Evolutionary conservation across 2,113 vertebrate genomes (phyloP).

Genomic region (Helogale parvula): DNA sequence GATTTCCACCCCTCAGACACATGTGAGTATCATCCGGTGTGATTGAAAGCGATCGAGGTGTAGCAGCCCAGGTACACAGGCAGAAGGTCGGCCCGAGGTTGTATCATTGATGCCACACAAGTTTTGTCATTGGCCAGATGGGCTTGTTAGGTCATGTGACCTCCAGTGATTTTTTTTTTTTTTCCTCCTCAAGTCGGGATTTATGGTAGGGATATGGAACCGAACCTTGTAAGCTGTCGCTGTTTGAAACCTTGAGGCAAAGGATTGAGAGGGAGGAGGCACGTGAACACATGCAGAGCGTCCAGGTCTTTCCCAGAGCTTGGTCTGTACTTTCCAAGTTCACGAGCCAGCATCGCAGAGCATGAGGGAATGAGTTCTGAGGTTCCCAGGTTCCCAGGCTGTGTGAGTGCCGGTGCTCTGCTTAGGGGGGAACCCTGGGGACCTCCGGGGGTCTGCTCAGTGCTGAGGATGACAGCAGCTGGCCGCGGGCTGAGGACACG

Average conservation of each 20-base stretch:
- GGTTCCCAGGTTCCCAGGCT: neutral
- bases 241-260: neutral
- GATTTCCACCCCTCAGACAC: neutral
- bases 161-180: neutral
- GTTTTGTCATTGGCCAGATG: neutral
- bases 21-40: neutral
- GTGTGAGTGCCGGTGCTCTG: neutral
- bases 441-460: neutral
- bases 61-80: neutral
- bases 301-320: no score
- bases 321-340: neutral
- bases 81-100: neutral
- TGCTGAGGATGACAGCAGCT: neutral
- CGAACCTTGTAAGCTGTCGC: neutral
- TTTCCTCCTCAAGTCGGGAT: neutral
- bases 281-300: neutral
- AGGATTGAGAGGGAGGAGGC: neutral
- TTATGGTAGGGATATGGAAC: neutral
- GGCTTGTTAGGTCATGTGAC: neutral
- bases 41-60: neutral
- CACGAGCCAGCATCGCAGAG: neutral
- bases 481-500: neutral
- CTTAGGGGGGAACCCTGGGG: neutral
- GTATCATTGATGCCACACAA: accelerated
- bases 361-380: neutral